phyloP scores from a whole-genome alignment of 2,113 vertebrate species.

The Prinia subflava region DNA sequence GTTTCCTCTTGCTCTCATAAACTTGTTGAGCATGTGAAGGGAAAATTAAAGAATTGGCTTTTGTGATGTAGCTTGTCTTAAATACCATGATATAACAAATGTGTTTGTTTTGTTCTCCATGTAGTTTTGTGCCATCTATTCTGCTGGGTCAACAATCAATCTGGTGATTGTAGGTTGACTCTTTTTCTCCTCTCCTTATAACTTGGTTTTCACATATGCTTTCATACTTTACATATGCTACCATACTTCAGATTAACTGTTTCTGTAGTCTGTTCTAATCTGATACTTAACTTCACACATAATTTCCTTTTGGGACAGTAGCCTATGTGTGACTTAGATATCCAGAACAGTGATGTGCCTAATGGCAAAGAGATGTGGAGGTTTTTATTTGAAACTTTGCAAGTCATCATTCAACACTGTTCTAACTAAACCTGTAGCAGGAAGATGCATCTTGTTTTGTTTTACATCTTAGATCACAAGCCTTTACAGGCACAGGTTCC shows the following conservation, averaged over 20 bases:
- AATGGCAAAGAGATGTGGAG: background rate
- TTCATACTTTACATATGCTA: background rate
- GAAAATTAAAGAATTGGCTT: background rate
- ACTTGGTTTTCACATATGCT: background rate
- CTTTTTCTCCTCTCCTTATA: background rate
- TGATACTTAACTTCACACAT: background rate
- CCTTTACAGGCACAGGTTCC: background rate
- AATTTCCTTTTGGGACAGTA: background rate
- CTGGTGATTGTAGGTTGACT: background rate
- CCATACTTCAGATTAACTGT: background rate
- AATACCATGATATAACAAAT: background rate
- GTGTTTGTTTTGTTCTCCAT: rapidly evolving
- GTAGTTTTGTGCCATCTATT: background rate
- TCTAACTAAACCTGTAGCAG: background rate
- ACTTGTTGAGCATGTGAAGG: background rate
- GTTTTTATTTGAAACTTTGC: background rate
- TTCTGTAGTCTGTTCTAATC: background rate
- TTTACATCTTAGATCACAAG: background rate
- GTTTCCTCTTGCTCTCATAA: background rate
- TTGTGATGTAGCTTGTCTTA: background rate
- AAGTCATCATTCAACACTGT: background rate
- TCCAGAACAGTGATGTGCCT: background rate
- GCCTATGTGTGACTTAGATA: background rate
- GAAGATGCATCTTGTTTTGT: background rate
- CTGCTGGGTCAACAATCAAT: background rate